Evolutionary conservation across 2,113 vertebrate genomes (phyloP), one percentile per base, ranked within the genome.

Genomic region (Pangasianodon gigas): DNA sequence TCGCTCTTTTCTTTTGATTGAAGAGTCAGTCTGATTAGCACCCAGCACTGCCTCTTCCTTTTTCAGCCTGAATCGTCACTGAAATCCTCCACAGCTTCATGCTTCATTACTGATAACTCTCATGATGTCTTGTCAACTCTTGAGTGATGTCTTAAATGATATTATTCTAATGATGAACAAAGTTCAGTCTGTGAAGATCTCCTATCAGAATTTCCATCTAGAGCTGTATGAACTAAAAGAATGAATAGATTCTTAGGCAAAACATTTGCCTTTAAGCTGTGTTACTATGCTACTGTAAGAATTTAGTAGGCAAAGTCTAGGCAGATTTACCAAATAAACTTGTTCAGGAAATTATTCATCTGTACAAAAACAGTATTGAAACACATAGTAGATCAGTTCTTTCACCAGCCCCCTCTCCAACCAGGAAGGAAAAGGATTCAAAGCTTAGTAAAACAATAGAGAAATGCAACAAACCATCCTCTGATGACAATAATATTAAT

Each of bases 21-120:
- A 95, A 92, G 91, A 89, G 93, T 93, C 93, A 95, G 93, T 95
- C 93, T 84, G 91, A 90, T 89, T 71, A 92, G 75, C 81, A 58
- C 88, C 71, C 37, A 81, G 29, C 37, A 60, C 67, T 41, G n/a
- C 58, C 82, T 90, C 84, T 80, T 89, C 71, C 52, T 86, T 56
- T 56, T 77, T 67, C 54, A 87, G 37, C 29, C n/a, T 62, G 6
- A 44, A 75, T 77, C 16, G 18, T 16, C 18, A 75, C 26, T 60
- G 62, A 74, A 41, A 16, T 37, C 32, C 88, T 90, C 74, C 48
- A 79, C 67, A 90, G 86, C 24, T 86, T 84, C 82, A n/a, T 74
- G 79, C 67, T 56, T 77, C 52, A 48, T 89, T 77, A 29, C 67
- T 62, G 4, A 13, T 60, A n/a, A 32, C 82, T 65, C 19, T 84